These are phyloP conservation scores for Lynx canadensis DNA, from an alignment of 2,113 vertebrate species.

Conservation along the genomic window DNA sequence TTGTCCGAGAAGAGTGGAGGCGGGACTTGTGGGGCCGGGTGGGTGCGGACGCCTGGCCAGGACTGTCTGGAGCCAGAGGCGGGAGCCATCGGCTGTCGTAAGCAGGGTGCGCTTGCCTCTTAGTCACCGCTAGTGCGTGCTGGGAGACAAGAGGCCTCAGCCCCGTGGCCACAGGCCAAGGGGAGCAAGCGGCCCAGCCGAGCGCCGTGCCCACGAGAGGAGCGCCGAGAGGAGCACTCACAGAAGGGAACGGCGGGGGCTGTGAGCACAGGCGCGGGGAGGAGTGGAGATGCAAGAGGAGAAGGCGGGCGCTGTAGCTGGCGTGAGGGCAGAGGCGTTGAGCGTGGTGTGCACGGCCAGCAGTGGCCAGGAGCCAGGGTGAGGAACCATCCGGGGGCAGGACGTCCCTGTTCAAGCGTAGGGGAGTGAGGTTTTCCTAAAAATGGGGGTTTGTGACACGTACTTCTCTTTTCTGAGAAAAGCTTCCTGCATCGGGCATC, in stretches of 20 bases:
- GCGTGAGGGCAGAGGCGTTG: not conserved
- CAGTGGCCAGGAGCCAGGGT: not conserved
- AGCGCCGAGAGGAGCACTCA: rapidly evolving
- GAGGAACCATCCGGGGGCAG: not conserved
- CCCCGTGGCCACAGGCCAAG: not conserved
- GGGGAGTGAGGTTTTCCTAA: not conserved
- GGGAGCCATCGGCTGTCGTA: rapidly evolving
- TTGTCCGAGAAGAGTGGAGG: not conserved
- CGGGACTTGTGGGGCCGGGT: not conserved
- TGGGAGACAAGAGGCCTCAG: not conserved
- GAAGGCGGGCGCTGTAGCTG: not conserved
- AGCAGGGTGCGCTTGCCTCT: not conserved
- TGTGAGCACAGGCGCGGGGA: rapidly evolving
- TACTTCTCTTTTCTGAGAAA: not conserved
- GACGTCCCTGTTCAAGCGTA: not conserved
- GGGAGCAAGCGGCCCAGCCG: not conserved
- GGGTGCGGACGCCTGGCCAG: not conserved
- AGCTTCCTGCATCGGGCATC: not conserved
- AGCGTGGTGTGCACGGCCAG: not conserved
- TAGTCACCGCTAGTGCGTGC: rapidly evolving
- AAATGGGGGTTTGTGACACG: not conserved
- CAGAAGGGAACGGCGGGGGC: not conserved
- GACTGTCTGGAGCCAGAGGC: not conserved
- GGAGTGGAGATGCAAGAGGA: too few species aligned
- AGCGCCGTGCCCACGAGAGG: too few species aligned